Evolutionary conservation across 1,140 invertebrate species (phyloP).

Genomic region (Pentalonia nigronervosa): DNA sequence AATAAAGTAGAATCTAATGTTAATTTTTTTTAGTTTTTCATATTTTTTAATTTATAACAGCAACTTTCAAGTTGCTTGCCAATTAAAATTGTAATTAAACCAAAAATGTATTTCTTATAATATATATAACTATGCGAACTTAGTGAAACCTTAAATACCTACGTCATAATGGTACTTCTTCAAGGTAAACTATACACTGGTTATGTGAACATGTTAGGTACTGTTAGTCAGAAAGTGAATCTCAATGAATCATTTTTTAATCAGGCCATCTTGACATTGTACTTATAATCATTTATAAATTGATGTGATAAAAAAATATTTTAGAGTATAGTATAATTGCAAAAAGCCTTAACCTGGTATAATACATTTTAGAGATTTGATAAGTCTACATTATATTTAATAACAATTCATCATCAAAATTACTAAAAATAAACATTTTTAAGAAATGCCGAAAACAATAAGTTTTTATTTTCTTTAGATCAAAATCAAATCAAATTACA

Average conservation of each 20-base stretch:
- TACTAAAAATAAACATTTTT: not conserved
- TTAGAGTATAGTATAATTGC: not conserved
- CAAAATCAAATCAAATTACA: not conserved
- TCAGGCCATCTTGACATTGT: not conserved
- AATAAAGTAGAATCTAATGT: not conserved
- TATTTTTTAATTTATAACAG: not conserved
- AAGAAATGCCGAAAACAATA: not conserved
- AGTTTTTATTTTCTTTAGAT: not conserved
- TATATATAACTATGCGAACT: not conserved
- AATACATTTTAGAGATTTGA: not conserved
- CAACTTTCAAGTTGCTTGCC: not conserved
- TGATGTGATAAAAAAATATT: not conserved
- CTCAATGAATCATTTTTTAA: not conserved
- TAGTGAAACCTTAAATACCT: not conserved
- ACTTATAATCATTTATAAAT: not conserved
- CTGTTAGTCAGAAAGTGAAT: not conserved
- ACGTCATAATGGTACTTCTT: not conserved
- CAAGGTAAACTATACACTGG: not conserved
- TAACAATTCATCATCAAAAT: not conserved
- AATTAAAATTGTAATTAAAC: not conserved
- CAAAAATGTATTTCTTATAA: not conserved
- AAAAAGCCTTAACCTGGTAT: not conserved
- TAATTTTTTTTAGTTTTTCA: not conserved
- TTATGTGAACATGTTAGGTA: not conserved
- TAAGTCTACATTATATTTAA: not conserved